phyloP scores from a whole-genome alignment of 2,888 invertebrate genomes.

The Perizoma flavofasciatum region DNA sequence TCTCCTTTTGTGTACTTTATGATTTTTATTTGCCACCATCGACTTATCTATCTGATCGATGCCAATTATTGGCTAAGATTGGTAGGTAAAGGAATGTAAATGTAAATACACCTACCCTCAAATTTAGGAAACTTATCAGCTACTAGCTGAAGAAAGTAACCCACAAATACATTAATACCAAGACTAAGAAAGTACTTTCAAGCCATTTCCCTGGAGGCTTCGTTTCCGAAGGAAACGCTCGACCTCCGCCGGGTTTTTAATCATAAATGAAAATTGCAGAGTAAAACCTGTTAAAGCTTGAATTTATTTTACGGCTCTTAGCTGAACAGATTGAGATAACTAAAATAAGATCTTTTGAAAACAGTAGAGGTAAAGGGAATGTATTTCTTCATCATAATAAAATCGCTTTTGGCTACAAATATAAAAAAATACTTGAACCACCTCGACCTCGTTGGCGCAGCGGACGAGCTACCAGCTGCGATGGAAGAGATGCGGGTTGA shows the following conservation, averaged over 20 bases:
- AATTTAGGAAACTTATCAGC: background rate
- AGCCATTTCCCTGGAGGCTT: slow-evolving; percentile 62
- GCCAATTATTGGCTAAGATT: background rate
- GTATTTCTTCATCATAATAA: slow-evolving; percentile 1
- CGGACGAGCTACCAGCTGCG: too few relatives aligned
- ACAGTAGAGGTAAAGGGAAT: background rate
- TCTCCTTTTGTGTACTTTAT: too few relatives aligned
- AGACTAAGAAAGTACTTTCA: slow-evolving; percentile 31
- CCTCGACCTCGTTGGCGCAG: too few relatives aligned
- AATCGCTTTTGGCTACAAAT: background rate
- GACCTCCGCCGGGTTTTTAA: slow-evolving; percentile 59
- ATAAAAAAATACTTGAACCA: background rate
- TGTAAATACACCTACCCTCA: background rate
- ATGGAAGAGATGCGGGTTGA: too few relatives aligned
- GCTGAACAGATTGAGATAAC: slow-evolving; percentile 21
- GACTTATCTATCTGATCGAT: background rate
- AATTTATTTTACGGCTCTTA: slow-evolving; percentile 32
- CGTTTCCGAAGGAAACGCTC: slow-evolving; percentile 67
- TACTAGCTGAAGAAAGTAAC: slow-evolving; percentile 8
- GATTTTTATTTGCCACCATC: background rate
- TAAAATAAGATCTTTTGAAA: slow-evolving; percentile 18
- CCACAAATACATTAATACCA: slow-evolving; percentile 33
- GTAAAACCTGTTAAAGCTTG: slow-evolving; percentile 38
- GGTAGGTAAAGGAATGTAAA: background rate
- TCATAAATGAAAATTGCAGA: slow-evolving; percentile 64